A percentile compares a stretch with the other conserved stretches of the same genome.
These are phyloP conservation scores for Ctenosaura bakeri DNA, from an alignment of 2,797 vertebrate species.

Conservation along the genomic window DNA sequence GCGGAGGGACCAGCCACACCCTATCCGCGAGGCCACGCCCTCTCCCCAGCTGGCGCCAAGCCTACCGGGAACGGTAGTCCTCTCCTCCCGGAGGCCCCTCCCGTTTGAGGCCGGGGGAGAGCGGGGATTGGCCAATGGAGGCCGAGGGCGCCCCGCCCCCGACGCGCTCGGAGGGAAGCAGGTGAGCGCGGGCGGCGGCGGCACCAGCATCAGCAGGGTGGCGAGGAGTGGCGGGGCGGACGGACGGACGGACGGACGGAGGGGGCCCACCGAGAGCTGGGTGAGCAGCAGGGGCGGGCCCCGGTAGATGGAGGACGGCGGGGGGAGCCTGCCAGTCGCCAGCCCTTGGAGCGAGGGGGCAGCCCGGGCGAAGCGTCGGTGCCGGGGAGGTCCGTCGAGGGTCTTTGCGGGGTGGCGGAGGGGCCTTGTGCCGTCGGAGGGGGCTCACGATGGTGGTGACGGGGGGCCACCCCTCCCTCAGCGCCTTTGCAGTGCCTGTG, in stretches of 20 bases:
- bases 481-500: no score
- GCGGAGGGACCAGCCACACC: background rate
- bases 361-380: no score
- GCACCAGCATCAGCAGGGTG: background rate
- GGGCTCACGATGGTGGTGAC: no score
- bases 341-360: background rate
- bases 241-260: background rate
- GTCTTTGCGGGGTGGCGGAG: no score
- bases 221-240: background rate
- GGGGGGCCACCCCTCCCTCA: no score
- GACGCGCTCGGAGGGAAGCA: background rate
- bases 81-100: background rate
- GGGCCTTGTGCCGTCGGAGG: background rate
- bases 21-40: background rate
- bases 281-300: background rate
- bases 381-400: no score
- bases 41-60: background rate
- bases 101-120: background rate
- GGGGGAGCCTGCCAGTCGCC: no score
- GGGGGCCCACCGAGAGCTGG: background rate
- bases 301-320: background rate
- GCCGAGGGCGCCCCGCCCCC: background rate
- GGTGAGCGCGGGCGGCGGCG: slow-evolving; percentile 19
- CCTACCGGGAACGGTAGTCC: slow-evolving; percentile 1
- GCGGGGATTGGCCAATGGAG: slow-evolving; percentile 18